Evolutionary conservation across 1,140 invertebrate species (phyloP), one percentile per base, ranked within the genome.

Genomic region (Drosophila sucinea): DNA sequence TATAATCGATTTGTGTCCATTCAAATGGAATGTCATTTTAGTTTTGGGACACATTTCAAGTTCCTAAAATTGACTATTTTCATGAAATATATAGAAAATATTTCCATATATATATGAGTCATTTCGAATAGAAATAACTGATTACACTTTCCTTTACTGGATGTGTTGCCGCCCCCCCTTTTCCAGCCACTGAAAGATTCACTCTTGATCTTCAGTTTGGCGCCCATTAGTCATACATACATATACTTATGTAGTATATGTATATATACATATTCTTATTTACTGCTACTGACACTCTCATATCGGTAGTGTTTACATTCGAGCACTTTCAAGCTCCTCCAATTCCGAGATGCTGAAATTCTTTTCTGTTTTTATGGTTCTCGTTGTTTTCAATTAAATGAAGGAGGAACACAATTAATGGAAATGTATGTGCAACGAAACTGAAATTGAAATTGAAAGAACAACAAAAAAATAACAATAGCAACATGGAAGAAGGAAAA

Each of bases 381-480:
- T 57, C 17, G 32, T 67, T 79, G 66, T 72, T 69, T 78, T 85
- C 78, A 77, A 87, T 89, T 87, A 79, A 77, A 69, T 71, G 77
- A 77, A 55, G 60, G 32, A 55, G 60, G 32, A 35, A 64, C 10
- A 60, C 79, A 77, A 80, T 87, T 89, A 89, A 87, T 87, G 83
- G 73, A 89, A 87, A 77, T 83, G 83, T 79, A 83, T 87, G 82
- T 71, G 68, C 76, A 66, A 60, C 47, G 54, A 67, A 73, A 74
- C 32, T 51, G 41, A 51, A 32, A 17, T 44, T 27, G 38, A 55
- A 70, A 54, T 65, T 51, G 55, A 70, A 69, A 44, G 69, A 61
- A 54, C 67, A 67, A 56, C 35, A 75, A 38, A 54, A 60, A 35
- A 67, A 72, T 25, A 10, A 47, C 23, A 47, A 51, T 51, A 51